Base-by-base conservation (phyloP, 1,140 invertebrate species). In the Brachionus paranguensis region DNA sequence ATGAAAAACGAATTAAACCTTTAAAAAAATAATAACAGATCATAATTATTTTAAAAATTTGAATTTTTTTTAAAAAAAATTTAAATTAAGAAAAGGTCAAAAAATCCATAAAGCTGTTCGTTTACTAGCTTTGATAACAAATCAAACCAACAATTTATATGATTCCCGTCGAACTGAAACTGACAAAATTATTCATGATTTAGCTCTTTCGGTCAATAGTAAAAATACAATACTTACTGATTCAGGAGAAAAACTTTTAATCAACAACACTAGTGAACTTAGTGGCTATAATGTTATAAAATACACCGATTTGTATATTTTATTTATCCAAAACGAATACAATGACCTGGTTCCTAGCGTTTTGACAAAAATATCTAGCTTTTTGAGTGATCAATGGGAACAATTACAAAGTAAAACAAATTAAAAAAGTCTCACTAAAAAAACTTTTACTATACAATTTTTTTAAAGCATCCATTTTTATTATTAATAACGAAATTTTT, bases 301-400 rank as follows among this genome's bases (percentile, higher is more conserved):
- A 41, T 68, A 64, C 12, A 14, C 12, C 6, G 78, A 81, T 47
- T 24, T 81, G 12, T 81, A 55, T 64, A 27, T 64, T 29, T 33
- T 81, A 12, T 81, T 64, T 68, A 10, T 81, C 1, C n/a, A 60
- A 47, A 81, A 68, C 17, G 60, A 68, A 6, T 68, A 64, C 33
- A 43, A 45, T 20, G 41, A 60, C 24, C 12, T 81, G 4, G 41
- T 43, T 10, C 33, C 53, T 10, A 60, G 53, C 45, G 53, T 64
- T 33, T 29, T 81, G 78, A 20, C 43, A 12, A 64, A 60, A 81
- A 60, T 81, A 12, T 60, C 78, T 27, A 43, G 27, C 41, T 81
- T 53, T 53, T 47, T 81, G 29, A 81, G 60, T 37, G 37, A 81
- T 11, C 78, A 81, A 64, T 81, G 50, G 78, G 43, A 43, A 14